Evolutionary conservation across 1,140 invertebrate species (phyloP), one percentile per base, ranked within the genome.

Genomic region (Phymastichus coffea): DNA sequence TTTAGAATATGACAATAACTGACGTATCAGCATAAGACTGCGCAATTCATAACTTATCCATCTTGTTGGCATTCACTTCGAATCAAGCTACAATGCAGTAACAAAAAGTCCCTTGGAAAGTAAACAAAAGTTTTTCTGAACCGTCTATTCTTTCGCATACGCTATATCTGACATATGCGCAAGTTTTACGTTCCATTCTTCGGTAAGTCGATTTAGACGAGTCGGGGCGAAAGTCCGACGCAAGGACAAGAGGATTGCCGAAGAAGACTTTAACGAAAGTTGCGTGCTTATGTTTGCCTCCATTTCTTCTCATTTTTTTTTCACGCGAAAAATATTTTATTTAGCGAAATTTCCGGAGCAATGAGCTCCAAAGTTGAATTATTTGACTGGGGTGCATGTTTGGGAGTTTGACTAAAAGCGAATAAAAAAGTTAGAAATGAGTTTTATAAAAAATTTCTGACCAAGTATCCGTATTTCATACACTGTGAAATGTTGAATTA

Each of bases 241-340:
- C 17, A 14, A 25, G 30, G n/a, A 35, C 14, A 23, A 55, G 19
- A 33, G 47, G 44, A 51, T 30, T 26, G n/a, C n/a, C n/a, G 37
- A 19, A 57, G 43, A 41, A 20, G 25, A 51, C 47, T 57, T 41
- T 41, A 1, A 19, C 14, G 3, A 41, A 40, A 57, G 55, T 57
- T 57, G 35, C 7, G 8, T n/a, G 17, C 26, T 17, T 14, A n/a
- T 26, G 23, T 26, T 56, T 9, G 22, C 6, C 23, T 15, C 22
- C 19, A 17, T 30, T n/a, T 30, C 26, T 26, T 46, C 20, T 30
- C 6, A 2, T 33, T 33, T 47, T 41, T 38, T n/a, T 15, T 46
- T 2, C 30, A 37, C 33, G n/a, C 17, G 26, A 7, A 40, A 56
- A 57, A 49, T 57, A 57, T 57, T 49, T 57, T 57, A 57, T 57